phyloP scores from a whole-genome alignment of 2,888 invertebrate species.

The Cerastis leucographa region DNA sequence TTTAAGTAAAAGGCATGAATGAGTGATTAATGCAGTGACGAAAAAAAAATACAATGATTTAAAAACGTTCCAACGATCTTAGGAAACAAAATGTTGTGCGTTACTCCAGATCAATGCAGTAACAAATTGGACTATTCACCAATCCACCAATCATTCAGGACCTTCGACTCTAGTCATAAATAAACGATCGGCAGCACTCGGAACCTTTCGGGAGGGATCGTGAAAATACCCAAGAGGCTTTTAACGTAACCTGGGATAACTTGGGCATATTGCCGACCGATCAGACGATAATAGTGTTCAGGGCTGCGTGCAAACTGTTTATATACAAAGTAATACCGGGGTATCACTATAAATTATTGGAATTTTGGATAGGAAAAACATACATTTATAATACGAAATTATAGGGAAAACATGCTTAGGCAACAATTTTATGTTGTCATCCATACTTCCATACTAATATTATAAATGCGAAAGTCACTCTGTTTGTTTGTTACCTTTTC shows the following conservation, averaged over 20 bases:
- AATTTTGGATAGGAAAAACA: background rate
- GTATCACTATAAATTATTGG: background rate
- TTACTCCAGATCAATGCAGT: background rate
- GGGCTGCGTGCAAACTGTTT: conserved; percentile 22
- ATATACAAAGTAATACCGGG: conserved; percentile 9
- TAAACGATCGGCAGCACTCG: conserved; percentile 7
- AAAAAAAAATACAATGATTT: background rate
- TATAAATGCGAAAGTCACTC: too few relatives aligned
- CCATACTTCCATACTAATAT: too few relatives aligned
- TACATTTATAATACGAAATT: background rate
- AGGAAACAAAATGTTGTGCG: background rate
- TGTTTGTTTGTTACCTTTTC: too few relatives aligned
- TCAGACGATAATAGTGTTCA: conserved; percentile 24
- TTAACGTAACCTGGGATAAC: conserved; percentile 27
- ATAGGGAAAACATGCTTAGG: background rate
- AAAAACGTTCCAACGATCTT: background rate
- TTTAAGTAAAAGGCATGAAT: background rate
- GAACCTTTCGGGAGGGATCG: conserved; percentile 14
- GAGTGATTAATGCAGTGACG: background rate
- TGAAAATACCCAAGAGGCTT: conserved; percentile 34
- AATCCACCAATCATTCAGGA: background rate
- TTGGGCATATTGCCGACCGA: conserved; percentile 33
- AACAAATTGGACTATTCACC: conserved; percentile 4
- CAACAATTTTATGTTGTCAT: background rate
- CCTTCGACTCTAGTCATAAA: background rate